Conservation (phyloP, 2,797 vertebrate genomes). For the Pangasius krempfi region DNA sequence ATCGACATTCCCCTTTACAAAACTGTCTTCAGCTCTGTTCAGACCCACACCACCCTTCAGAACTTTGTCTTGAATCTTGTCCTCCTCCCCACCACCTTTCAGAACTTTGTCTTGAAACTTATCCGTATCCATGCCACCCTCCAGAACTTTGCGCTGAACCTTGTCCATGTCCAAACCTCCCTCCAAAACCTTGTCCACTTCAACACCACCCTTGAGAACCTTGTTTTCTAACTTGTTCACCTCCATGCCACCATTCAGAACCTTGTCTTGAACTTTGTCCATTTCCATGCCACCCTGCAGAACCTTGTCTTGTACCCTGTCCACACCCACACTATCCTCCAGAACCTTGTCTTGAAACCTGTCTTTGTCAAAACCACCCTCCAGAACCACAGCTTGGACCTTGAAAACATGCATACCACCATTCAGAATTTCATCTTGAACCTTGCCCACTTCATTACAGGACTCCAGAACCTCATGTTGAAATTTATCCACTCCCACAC, state of each 20-base stretch:
- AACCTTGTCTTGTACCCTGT: background rate
- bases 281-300: background rate
- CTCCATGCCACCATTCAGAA: slow-evolving; percentile 36
- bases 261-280: background rate
- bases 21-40: background rate
- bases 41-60: background rate
- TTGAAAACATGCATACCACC: background rate
- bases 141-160: background rate
- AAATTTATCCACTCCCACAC: slow-evolving; percentile 22
- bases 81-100: background rate
- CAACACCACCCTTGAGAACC: slow-evolving; percentile 58
- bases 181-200: background rate
- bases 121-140: background rate
- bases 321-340: background rate
- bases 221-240: slow-evolving; percentile 36
- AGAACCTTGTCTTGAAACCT: background rate
- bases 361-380: background rate
- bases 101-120: background rate
- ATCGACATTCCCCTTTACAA: background rate
- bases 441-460: slow-evolving; percentile 42
- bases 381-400: slow-evolving; percentile 31
- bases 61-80: slow-evolving; percentile 2
- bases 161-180: background rate
- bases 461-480: slow-evolving; percentile 53
- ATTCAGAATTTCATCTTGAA: slow-evolving; percentile 22